These are phyloP conservation scores for Eretmocerus hayati DNA, from an alignment of 2,888 invertebrate species.

Conservation along the genomic window DNA sequence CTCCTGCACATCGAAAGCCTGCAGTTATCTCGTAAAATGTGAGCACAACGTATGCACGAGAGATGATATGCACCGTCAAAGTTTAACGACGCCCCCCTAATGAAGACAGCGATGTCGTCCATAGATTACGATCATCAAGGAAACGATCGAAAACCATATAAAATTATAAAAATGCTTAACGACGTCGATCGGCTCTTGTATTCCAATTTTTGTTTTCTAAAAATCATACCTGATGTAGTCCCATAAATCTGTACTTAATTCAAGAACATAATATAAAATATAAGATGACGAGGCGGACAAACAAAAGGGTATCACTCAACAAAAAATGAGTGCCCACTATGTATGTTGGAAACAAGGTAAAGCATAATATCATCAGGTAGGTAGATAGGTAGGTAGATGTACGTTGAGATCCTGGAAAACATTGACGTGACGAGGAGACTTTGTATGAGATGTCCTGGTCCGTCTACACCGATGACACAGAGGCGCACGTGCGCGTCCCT, in stretches of 20 bases:
- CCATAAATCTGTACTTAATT: conserved; percentile 17
- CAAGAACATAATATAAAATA: neutral
- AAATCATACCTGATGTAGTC: conserved; percentile 17
- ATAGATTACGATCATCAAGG: conserved; percentile 11
- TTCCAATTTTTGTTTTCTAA: conserved; percentile 13
- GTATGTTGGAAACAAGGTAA: too few relatives aligned
- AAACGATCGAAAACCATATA: conserved; percentile 17
- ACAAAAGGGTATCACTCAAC: neutral
- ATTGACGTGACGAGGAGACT: conserved; percentile 39
- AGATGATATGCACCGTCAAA: too few relatives aligned
- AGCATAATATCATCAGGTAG: too few relatives aligned
- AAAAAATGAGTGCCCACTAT: too few relatives aligned
- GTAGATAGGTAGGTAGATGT: neutral
- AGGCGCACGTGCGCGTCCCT: conserved; percentile 43
- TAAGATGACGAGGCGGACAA: neutral
- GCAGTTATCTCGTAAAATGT: too few relatives aligned
- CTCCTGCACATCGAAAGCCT: too few relatives aligned
- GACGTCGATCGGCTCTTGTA: conserved; percentile 20
- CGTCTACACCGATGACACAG: conserved; percentile 45
- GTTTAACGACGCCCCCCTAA: too few relatives aligned
- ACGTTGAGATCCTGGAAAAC: conserved; percentile 35
- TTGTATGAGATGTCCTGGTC: too few relatives aligned
- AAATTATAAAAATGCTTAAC: conserved; percentile 22
- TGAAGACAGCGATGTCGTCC: conserved; percentile 17
- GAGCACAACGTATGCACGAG: too few relatives aligned